phyloP scores from a whole-genome alignment of 2,888 invertebrate genomes.

The Neoaliturus tenellus region DNA sequence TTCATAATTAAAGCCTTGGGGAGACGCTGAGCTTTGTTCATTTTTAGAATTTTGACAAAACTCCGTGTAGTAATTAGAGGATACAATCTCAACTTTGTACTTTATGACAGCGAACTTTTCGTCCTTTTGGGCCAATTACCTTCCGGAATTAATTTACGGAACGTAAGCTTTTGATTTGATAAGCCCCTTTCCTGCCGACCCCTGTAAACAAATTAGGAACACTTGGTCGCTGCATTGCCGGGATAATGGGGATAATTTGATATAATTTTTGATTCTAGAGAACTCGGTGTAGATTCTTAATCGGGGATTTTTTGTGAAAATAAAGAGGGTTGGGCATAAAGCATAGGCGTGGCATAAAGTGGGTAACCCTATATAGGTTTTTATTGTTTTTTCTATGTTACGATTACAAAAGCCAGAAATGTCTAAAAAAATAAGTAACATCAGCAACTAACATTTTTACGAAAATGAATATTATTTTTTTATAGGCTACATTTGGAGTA shows the following conservation, averaged over 20 bases:
- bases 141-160: conserved; percentile 37
- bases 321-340: no score
- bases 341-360: no score
- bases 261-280: not conserved
- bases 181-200: conserved; percentile 1
- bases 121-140: conserved; percentile 28
- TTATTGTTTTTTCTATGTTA: no score
- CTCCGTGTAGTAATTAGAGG: conserved; percentile 36
- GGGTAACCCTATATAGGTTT: no score
- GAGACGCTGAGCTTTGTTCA: conserved; percentile 65
- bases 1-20: conserved; percentile 64
- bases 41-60: conserved; percentile 62
- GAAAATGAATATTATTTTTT: no score
- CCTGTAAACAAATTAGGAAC: conserved; percentile 22
- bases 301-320: no score
- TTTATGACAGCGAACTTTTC: conserved; percentile 38
- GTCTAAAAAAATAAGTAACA: no score
- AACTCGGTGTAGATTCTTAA: not conserved
- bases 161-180: conserved; percentile 24
- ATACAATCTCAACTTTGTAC: conserved; percentile 49
- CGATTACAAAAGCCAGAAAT: no score
- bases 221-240: not conserved
- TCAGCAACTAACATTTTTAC: no score
- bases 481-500: no score
- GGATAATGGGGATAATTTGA: not conserved